Percentiles rank a stretch among this genome's conserved stretches.
Evolutionary conservation across 2,888 invertebrate genomes (phyloP).

Genomic region (Epicampocera succincta): DNA sequence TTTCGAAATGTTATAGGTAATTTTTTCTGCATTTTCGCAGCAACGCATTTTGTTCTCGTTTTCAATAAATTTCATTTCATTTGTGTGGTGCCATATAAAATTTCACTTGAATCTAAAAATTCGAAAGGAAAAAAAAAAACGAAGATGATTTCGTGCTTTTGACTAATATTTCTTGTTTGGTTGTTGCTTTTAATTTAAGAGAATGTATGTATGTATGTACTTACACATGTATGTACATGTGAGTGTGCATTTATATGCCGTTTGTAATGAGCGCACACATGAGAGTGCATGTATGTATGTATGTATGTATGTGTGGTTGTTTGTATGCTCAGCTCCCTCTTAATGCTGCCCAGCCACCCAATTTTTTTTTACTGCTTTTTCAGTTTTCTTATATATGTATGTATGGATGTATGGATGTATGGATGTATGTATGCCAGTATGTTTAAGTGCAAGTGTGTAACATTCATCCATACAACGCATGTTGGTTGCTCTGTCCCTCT

Average conservation of each 20-base stretch:
- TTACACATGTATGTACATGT: neutral
- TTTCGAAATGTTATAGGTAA: neutral
- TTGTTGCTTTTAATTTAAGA: neutral
- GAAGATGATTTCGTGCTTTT: conserved; percentile 29
- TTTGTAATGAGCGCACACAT: too few species aligned
- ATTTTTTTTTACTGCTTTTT: too few species aligned
- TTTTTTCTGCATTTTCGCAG: conserved; percentile 17
- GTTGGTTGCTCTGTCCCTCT: too few species aligned
- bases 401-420: too few species aligned
- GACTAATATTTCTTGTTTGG: conserved; percentile 26
- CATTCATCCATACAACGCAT: neutral
- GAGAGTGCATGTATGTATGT: neutral
- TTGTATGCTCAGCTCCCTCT: conserved; percentile 28
- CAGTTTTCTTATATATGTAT: too few species aligned
- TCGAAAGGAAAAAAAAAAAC: neutral
- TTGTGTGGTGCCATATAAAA: neutral
- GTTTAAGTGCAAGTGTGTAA: neutral
- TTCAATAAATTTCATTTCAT: conserved; percentile 4
- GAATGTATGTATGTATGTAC: neutral
- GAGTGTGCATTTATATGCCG: too few species aligned
- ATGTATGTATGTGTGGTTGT: neutral
- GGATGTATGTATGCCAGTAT: neutral
- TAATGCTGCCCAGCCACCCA: conserved; percentile 4
- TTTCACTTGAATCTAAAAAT: too few species aligned
- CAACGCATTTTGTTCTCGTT: conserved; percentile 53